Conservation (phyloP, 2,888 invertebrate species). For the Agrochola circellaris region DNA sequence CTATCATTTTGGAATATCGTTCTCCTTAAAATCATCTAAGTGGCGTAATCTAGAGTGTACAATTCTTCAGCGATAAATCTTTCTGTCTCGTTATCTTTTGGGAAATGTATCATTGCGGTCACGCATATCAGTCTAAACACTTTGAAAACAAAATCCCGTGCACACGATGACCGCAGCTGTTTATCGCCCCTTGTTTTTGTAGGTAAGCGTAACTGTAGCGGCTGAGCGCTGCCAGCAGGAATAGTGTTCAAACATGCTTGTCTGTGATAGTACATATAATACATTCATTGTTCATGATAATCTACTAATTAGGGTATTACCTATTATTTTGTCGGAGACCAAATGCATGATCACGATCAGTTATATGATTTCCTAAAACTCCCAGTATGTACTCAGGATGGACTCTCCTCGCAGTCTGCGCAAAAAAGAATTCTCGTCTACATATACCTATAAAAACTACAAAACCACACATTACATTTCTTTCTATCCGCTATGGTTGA, state of each 20-base stretch:
- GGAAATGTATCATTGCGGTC: neutral
- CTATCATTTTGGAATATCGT: conserved; percentile 52
- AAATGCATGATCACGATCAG: neutral
- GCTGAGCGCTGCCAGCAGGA: too few relatives aligned
- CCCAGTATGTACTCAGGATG: neutral
- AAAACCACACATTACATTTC: conserved; percentile 12
- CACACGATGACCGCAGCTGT: too few relatives aligned
- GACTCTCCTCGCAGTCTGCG: neutral
- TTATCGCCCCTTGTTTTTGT: too few relatives aligned
- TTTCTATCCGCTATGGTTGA: neutral
- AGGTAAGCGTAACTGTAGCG: too few relatives aligned
- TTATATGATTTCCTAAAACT: neutral
- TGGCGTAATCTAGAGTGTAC: conserved; percentile 7
- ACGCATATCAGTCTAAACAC: too few relatives aligned
- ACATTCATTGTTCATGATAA: neutral
- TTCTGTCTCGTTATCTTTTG: neutral
- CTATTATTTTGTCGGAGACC: too few relatives aligned
- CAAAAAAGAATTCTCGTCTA: neutral
- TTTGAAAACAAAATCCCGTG: too few relatives aligned
- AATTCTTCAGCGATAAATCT: conserved; percentile 1
- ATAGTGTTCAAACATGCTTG: too few relatives aligned
- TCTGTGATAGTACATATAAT: neutral
- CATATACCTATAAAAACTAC: neutral
- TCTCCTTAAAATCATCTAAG: conserved; percentile 38
- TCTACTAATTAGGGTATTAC: neutral